Base-by-base conservation (phyloP, 1,140 invertebrate genomes). In the Musca domestica region DNA sequence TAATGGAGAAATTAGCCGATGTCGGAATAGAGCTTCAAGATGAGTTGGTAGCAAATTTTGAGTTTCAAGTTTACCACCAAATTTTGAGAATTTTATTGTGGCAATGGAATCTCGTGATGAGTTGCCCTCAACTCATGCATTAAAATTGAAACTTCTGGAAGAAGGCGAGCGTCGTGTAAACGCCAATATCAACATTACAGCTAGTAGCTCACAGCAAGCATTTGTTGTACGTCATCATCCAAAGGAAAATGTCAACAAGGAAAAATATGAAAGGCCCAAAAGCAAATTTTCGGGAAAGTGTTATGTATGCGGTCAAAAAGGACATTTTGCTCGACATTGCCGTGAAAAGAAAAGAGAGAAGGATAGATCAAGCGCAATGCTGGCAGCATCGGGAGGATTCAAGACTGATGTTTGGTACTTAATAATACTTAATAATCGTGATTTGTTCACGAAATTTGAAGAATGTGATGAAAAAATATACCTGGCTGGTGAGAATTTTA, bases 51-150 rank as follows among this genome's bases (percentile, higher is more conserved):
- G 58, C 14, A 64, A 54, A 10, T 64, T 69, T 14, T 20, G 64
- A 14, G 7, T 69, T 14, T 64, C 67, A 10, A 56, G 61, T 9
- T 23, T 69, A 17, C 67, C 67, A 3, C 47, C 47, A 25, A 14
- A 15, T 2, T 64, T 3, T 22, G 67, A 69, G 27, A 69, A 65
- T 54, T 65, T 69, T 64, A 51, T 69, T 5, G 25, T 69, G 17
- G 67, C 61, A 2, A 64, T 69, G 9, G 67, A 69, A 48, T 47
- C 61, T 1, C 23, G 61, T 10, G 67, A 69, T 51, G 12, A 15
- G 7, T 25, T 69, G 6, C 61, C 67, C 2, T 5, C 12, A 4
- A 27, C 56, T n/a, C 12, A 10, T 6, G 27, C 14, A 25, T 2
- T 68, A 47, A 69, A 69, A 34, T 9, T 56, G 1, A 56, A 64